These are phyloP conservation scores for Neosilurus hyrtlii DNA, from an alignment of 2,797 vertebrate genomes.

Conservation along the genomic window DNA sequence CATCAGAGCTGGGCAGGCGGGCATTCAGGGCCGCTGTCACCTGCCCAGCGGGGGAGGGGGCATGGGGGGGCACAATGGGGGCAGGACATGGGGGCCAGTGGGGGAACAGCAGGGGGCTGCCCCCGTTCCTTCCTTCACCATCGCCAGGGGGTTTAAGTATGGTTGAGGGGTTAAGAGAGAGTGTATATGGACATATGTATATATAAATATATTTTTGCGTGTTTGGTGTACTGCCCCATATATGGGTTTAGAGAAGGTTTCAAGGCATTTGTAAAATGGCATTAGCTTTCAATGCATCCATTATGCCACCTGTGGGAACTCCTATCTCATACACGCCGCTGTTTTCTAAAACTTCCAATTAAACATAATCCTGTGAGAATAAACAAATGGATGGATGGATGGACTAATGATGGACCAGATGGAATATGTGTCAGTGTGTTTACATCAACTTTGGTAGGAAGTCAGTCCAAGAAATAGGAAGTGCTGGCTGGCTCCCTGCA, in stretches of 20 bases:
- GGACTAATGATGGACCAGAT: neutral
- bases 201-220: neutral
- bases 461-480: constrained; percentile 11
- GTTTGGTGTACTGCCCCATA: neutral
- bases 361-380: neutral
- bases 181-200: constrained; percentile 5
- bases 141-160: constrained; percentile 67
- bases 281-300: neutral
- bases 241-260: neutral
- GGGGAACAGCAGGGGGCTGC: constrained; percentile 79
- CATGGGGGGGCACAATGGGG: constrained; percentile 71
- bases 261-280: constrained; percentile 19
- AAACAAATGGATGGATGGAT: neutral
- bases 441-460: neutral
- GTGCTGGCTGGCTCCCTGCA: constrained; percentile 13
- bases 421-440: constrained; percentile 7
- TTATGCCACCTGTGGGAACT: neutral
- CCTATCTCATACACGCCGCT: neutral
- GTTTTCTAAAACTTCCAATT: neutral
- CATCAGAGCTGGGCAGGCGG: constrained; percentile 91
- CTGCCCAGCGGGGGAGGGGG: constrained; percentile 93
- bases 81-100: constrained; percentile 75
- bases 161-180: constrained; percentile 14
- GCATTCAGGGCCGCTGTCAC: constrained; percentile 97
- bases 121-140: constrained; percentile 69